Evolutionary conservation across 2,888 invertebrate species (phyloP).

Genomic region (Lithophane ornitopus): DNA sequence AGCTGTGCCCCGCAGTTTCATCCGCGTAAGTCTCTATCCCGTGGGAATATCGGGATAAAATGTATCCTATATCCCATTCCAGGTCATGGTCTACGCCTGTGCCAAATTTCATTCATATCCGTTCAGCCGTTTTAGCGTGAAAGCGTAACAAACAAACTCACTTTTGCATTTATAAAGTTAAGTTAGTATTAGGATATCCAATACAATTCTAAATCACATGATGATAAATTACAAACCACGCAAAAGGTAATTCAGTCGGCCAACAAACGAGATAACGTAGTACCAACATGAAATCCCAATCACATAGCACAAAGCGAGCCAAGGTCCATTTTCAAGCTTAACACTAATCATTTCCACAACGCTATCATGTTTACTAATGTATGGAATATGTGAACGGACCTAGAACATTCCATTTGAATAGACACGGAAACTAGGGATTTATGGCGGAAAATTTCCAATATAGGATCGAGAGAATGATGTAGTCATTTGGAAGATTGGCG

Average conservation of each 20-base stretch:
- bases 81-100: too few relatives aligned
- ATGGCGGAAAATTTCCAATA: slow-evolving; percentile 39
- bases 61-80: too few relatives aligned
- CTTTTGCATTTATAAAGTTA: too few relatives aligned
- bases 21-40: too few relatives aligned
- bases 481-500: slow-evolving; percentile 23
- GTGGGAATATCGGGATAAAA: too few relatives aligned
- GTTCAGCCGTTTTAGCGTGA: too few relatives aligned
- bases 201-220: background rate
- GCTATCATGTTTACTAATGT: slow-evolving; percentile 46
- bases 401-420: slow-evolving; percentile 46
- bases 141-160: too few relatives aligned
- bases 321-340: slow-evolving; percentile 26
- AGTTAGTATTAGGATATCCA: too few relatives aligned
- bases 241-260: background rate
- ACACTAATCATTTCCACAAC: slow-evolving; percentile 41
- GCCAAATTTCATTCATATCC: too few relatives aligned
- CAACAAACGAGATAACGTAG: slow-evolving; percentile 16
- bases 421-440: slow-evolving; percentile 23
- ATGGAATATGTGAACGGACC: slow-evolving; percentile 42
- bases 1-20: too few relatives aligned
- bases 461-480: background rate
- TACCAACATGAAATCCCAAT: slow-evolving; percentile 14
- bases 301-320: slow-evolving; percentile 35
- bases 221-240: slow-evolving; percentile 1